These are phyloP conservation scores for Parelbella ahira DNA, from an alignment of 2,888 invertebrate species.

Conservation along the genomic window DNA sequence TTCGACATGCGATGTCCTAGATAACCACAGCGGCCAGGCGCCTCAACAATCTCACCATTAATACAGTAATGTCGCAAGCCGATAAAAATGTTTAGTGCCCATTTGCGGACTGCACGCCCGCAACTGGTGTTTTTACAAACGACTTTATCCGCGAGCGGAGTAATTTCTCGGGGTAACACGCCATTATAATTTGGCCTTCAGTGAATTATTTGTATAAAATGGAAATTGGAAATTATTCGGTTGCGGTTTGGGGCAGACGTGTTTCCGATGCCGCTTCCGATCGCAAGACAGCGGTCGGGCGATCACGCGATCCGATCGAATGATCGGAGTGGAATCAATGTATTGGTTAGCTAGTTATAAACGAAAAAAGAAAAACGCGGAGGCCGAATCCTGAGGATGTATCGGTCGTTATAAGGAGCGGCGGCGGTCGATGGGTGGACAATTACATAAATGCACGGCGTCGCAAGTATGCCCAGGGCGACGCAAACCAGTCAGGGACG, in stretches of 20 bases:
- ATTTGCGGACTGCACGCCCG: conserved; percentile 26
- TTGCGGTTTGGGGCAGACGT: conserved; percentile 75
- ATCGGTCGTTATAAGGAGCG: conserved; percentile 46
- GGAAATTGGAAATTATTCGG: conserved; percentile 73
- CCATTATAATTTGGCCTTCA: conserved; percentile 51
- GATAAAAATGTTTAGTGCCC: conserved; percentile 26
- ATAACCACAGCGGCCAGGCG: conserved; percentile 54
- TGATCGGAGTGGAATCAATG: too few species aligned
- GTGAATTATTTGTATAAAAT: conserved; percentile 63
- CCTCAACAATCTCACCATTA: conserved; percentile 53
- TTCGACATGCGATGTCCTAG: conserved; percentile 72
- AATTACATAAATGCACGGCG: conserved; percentile 65
- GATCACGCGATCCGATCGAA: conserved; percentile 65
- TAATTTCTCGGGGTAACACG: conserved; percentile 50
- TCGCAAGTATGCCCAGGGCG: conserved; percentile 59
- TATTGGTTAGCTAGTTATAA: too few species aligned
- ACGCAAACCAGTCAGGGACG: conserved; percentile 57
- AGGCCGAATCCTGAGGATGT: conserved; percentile 52
- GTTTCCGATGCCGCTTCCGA: conserved; percentile 73
- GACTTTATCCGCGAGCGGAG: conserved; percentile 34
- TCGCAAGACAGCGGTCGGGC: conserved; percentile 34
- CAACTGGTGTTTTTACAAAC: conserved; percentile 18
- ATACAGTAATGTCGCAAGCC: conserved; percentile 39
- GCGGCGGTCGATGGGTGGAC: conserved; percentile 37
- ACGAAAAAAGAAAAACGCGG: conserved; percentile 42